phyloP scores from a whole-genome alignment of 2,797 vertebrate genomes.

The Etheostoma perlongum region DNA sequence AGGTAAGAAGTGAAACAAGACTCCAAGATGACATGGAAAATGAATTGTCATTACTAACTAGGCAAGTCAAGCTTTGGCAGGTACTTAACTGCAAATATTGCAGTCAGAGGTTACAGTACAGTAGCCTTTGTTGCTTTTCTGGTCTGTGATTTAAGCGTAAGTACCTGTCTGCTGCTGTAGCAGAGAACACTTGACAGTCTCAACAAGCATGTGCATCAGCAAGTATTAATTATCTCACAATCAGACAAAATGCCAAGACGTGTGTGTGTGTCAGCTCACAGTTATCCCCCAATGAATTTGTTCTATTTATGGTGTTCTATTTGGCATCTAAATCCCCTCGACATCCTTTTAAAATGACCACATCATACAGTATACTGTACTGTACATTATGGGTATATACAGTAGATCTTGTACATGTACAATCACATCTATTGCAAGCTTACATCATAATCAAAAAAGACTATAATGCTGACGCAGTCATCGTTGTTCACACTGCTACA shows the following conservation, averaged over 20 bases:
- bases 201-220: constrained; percentile 33
- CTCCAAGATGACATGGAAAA: background rate
- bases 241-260: constrained; percentile 26
- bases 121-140: constrained; percentile 25
- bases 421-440: background rate
- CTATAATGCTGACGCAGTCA: constrained; percentile 13
- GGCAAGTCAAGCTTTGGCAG: background rate
- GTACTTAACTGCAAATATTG: background rate
- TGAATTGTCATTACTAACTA: background rate
- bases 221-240: constrained; percentile 26
- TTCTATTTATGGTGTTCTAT: background rate
- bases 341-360: background rate
- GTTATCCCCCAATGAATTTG: background rate
- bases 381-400: background rate
- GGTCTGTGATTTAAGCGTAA: constrained; percentile 18
- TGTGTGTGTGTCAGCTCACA: constrained; percentile 9
- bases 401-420: background rate
- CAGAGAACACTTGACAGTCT: constrained; percentile 33
- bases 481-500: constrained; percentile 13
- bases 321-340: background rate
- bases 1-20: constrained; percentile 82
- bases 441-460: constrained; percentile 17
- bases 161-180: constrained; percentile 23
- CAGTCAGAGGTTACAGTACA: background rate
- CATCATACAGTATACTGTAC: background rate